These are phyloP conservation scores for Hippopotamus amphibius DNA, from an alignment of 2,113 vertebrate genomes.

Conservation along the genomic window DNA sequence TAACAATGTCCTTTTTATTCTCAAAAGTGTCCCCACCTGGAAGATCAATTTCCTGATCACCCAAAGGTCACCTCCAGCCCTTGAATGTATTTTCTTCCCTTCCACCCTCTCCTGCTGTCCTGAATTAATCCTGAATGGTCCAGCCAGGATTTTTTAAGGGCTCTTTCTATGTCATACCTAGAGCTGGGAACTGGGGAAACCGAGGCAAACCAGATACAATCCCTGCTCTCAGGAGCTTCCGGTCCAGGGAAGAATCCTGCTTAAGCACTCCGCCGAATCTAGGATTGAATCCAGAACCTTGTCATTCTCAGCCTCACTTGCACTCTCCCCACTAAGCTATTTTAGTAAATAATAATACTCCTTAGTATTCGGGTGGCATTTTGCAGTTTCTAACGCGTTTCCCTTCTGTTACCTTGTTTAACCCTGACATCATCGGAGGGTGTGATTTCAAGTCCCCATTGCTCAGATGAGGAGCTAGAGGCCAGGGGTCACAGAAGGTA, in stretches of 20 bases:
- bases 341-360: slow-evolving; percentile 65
- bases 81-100: background rate
- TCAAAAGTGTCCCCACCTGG: background rate
- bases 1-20: background rate
- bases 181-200: slow-evolving; percentile 28
- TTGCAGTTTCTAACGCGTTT: slow-evolving; percentile 38
- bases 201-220: background rate
- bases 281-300: slow-evolving; percentile 42
- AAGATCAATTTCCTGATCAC: background rate
- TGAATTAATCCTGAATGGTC: background rate
- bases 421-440: background rate
- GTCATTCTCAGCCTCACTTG: background rate
- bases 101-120: background rate
- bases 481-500: rapidly evolving
- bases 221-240: background rate
- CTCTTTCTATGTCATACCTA: background rate
- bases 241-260: background rate
- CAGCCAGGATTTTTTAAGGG: background rate
- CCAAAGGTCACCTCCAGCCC: background rate
- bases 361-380: background rate
- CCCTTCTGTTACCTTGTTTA: slow-evolving; percentile 35
- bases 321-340: slow-evolving; percentile 23
- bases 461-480: background rate
- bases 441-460: slow-evolving; percentile 11
- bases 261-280: background rate